Evolutionary conservation across 2,888 invertebrate genomes (phyloP), one percentile per base, ranked within the genome.

Genomic region (Hedya salicella): DNA sequence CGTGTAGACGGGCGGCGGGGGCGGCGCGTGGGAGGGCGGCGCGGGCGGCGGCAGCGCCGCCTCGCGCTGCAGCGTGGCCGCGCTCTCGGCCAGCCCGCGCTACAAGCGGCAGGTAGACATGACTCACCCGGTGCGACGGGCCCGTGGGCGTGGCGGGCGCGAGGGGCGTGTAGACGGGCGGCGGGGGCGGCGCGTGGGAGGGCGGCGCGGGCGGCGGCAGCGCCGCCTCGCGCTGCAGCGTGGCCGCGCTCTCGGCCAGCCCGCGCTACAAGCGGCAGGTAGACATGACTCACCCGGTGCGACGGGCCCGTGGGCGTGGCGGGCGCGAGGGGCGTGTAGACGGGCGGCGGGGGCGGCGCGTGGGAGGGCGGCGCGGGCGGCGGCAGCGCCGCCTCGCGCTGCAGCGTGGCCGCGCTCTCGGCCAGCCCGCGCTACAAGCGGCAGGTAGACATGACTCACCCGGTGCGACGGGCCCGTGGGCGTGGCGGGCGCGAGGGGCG

Each of bases 181-280:
- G n/a, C n/a, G n/a, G n/a, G 52, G 9, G 42, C 19, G 94, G 93
- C 6, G 94, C 93, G 65, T 92, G 83, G n/a, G 94, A 93, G 1
- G 94, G 93, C 48, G 91, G 76, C 56, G 93, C 93, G 0, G 96
- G 73, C 21, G 77, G 60, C 39, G 94, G 94, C 63, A 97, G 88
- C 49, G 93, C 93, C 0, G 97, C 97, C 89, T 98, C 98, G 66
- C 94, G 94, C 75, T 95, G 95, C 69, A 98, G 88, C 56, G 93
- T 25, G 25, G 25, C 25, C 25, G 25, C 25, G 25, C 25, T 25
- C 25, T n/a, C n/a, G n/a, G n/a, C n/a, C n/a, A n/a, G 25, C 25
- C 5, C 5, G 25, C 25, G 25, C 25, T 25, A n/a, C 25, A 6
- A 3, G 25, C 25, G 3, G 25, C 25, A 25, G 4, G 25, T 25